These are phyloP conservation scores for Calephelis virginiensis DNA, from an alignment of 1,140 invertebrate genomes.

Conservation along the genomic window DNA sequence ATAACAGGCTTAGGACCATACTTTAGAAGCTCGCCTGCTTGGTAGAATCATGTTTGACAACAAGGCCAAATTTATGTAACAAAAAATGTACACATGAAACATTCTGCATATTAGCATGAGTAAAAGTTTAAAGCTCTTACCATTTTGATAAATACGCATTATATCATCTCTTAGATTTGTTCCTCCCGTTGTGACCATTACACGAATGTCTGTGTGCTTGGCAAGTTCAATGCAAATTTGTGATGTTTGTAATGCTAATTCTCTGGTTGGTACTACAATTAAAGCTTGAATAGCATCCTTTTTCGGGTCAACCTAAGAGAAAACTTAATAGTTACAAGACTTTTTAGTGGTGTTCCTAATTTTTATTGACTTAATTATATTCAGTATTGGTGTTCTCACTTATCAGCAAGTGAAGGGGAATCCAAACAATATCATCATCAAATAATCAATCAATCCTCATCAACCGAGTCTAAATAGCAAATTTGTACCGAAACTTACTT, in stretches of 20 bases:
- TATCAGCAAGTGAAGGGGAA: constrained; percentile 75
- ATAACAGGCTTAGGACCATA: too few species aligned
- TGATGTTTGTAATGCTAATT: constrained; percentile 99
- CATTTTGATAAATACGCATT: constrained; percentile 99
- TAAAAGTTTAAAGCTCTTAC: constrained; percentile 61
- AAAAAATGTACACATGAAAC: too few species aligned
- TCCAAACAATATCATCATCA: constrained; percentile 71
- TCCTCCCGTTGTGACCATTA: constrained; percentile 99
- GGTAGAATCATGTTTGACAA: too few species aligned
- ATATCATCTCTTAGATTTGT: constrained; percentile 99
- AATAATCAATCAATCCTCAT: constrained; percentile 10
- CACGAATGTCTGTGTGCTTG: constrained; percentile 96
- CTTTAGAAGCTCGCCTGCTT: too few species aligned
- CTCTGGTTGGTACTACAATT: constrained; percentile 98
- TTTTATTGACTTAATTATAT: constrained; percentile 14
- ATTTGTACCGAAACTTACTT: background rate
- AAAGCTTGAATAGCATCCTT: constrained; percentile 97
- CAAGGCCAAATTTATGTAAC: too few species aligned
- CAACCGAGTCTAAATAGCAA: too few species aligned
- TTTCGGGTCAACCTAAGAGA: constrained; percentile 85
- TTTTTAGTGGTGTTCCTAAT: background rate
- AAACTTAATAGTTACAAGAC: constrained; percentile 7
- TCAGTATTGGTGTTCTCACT: constrained; percentile 67
- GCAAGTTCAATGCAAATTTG: constrained; percentile 99
- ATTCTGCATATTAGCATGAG: too few species aligned